A percentile compares a stretch with the other conserved stretches of the same genome.
Conservation (phyloP, 1,140 invertebrate genomes). For the Heliconius hewitsoni region DNA sequence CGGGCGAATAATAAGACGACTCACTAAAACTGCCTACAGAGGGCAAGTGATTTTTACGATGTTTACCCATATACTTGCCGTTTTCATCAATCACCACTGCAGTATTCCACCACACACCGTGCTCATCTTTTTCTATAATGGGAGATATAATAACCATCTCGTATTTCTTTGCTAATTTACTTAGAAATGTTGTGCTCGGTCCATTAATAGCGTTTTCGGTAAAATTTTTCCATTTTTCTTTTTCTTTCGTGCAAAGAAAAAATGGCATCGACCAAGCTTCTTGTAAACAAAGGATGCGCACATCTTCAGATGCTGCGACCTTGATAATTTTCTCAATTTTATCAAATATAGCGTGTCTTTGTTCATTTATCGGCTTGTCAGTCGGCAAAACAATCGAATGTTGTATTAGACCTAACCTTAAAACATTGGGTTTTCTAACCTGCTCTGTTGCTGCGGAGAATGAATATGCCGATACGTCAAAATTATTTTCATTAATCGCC, state of each 20-base stretch:
- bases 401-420: conserved; percentile 94
- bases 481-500: conserved; percentile 76
- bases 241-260: conserved; percentile 98
- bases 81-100: conserved; percentile 94
- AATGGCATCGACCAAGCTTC: conserved; percentile 99
- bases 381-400: conserved; percentile 92
- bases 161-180: conserved; percentile 89
- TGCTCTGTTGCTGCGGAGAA: conserved; percentile 85
- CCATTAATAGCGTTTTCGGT: conserved; percentile 95
- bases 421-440: conserved; percentile 85
- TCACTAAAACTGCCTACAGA: conserved; percentile 99
- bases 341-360: conserved; percentile 90
- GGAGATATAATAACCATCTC: conserved; percentile 98
- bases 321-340: conserved; percentile 90
- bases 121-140: conserved; percentile 95
- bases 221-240: conserved; percentile 97
- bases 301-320: conserved; percentile 89
- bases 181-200: conserved; percentile 91
- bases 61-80: conserved; percentile 95
- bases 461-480: conserved; percentile 89
- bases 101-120: conserved; percentile 96
- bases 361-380: conserved; percentile 86
- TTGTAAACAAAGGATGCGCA: conserved; percentile 96
- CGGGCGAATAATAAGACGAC: conserved; percentile 98
- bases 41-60: conserved; percentile 99